Base-by-base conservation (phyloP, 2,888 invertebrate genomes). In the Brachyopa scutellaris region DNA sequence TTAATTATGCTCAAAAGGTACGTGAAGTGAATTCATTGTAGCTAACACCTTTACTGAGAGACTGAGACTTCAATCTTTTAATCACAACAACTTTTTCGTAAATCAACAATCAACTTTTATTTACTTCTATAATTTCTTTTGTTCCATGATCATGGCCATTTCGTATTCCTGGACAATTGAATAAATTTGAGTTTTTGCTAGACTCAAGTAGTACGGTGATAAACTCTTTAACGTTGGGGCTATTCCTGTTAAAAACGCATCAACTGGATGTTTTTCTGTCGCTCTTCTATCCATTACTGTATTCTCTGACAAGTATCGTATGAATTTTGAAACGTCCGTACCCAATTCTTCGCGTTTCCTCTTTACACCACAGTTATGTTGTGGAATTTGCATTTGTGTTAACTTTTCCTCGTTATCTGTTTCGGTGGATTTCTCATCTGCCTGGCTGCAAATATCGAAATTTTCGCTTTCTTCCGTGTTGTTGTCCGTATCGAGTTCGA, bases 151-250 rank as follows among this genome's bases (percentile, higher is more conserved):
- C 70, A 72, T 61, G 2, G 70, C 70, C 70, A 72, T 72, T 42
- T 72, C 70, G 6, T 72, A 72, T 26, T 72, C 70, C 17, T 72
- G 70, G 2, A 72, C 70, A 26, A 72, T 61, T 3, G 70, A 72
- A 49, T 72, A 72, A n/a, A 72, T 72, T 23, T 72, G 49, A 15
- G 70, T 61, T 61, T 72, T 72, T 5, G 70, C 70, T 11, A 72
- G 42, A 33, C 70, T 72, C 21, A 72, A 61, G 23, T 61, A 72
- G 29, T 72, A 72, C 8, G 70, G 33, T 26, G 70, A 53, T 5
- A 72, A n/a, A 33, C 51, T 61, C 40, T 72, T 72, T 5, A 72
- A 26, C 2, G 70, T 72, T 17, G 70, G 70, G 6, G 70, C 61
- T 15, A 72, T 72, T 8, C 70, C 70, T 15, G 61, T 6, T 11